Evolutionary conservation across 2,113 vertebrate species (phyloP), one percentile per base, ranked within the genome.

Genomic region (Hyla sarda): DNA sequence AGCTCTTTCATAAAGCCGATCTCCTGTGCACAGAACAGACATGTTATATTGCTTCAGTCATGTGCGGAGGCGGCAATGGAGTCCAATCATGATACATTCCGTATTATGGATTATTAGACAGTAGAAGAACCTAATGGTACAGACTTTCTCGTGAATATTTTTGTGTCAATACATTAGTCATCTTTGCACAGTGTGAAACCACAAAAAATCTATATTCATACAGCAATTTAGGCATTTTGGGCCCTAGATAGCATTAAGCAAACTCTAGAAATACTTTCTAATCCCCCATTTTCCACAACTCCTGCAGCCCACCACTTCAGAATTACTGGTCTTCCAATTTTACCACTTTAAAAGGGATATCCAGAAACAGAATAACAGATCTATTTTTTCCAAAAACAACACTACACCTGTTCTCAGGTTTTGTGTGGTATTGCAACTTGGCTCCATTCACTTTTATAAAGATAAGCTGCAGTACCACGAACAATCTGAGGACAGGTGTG

Each of bases 1-100:
- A 48, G 73, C 56, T 85, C 28, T 72, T 56, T 86, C 19, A 76
- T 52, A 65, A 78, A 77, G 58, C 56, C 5, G 28, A 5, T 78
- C 45, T 37, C 54, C n/a, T 34, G 19, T 67, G 65, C 54, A 67
- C 14, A 21, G 45, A 80, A 10, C 17, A 48, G 54, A 25, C 41
- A 3, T 76, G 19, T 47, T 65, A 65, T 69, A 69, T 69, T 69
- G 65, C 65, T 69, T 34, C 32, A 69, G 30, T 69, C 65, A 69
- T 34, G 32, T 69, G 11, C 60, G 32, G 30, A 34, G 65, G 65
- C 32, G 32, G 30, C 65, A 34, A 34, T 69, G 32, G 34, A 16
- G 2, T 37, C 30, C 30, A 67, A 14, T 32, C 62, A 67, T 30
- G 30, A 60, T n/a, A 60, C 10, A n/a, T 1, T 60, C 1, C 10